A percentile compares a stretch with the other conserved stretches of the same genome.
These are phyloP conservation scores for Therioaphis trifolii DNA, from an alignment of 2,888 invertebrate species.

Conservation along the genomic window DNA sequence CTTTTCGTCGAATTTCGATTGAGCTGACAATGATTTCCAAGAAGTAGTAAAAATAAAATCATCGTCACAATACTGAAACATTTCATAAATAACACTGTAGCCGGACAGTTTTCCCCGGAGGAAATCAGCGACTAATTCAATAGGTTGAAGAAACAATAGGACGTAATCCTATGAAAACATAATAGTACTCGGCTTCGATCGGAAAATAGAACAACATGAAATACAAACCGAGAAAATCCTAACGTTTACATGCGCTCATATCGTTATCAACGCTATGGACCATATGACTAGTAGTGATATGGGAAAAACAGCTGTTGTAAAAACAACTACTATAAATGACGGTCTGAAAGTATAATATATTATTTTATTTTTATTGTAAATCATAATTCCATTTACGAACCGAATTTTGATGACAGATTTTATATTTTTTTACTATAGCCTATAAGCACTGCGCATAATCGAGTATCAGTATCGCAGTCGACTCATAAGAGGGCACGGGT, in stretches of 20 bases:
- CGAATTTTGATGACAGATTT: too few relatives aligned
- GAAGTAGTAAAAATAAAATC: slow-evolving; percentile 54
- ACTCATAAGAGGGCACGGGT: too few relatives aligned
- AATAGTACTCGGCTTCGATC: not conserved
- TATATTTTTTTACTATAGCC: too few relatives aligned
- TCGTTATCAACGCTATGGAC: not conserved
- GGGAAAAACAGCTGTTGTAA: not conserved
- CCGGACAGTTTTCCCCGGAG: not conserved
- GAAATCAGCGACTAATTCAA: too few relatives aligned
- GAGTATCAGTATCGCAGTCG: too few relatives aligned
- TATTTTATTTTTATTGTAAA: too few relatives aligned
- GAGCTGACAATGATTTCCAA: not conserved
- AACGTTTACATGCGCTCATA: not conserved
- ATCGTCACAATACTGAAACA: slow-evolving; percentile 44
- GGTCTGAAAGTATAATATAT: too few relatives aligned
- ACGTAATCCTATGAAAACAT: not conserved
- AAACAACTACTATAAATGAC: too few relatives aligned
- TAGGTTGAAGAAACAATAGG: not conserved
- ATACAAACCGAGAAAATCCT: too few relatives aligned
- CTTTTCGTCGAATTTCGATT: slow-evolving; percentile 62
- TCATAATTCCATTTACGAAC: too few relatives aligned
- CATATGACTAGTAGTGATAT: not conserved
- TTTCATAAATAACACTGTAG: not conserved
- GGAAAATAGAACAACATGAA: not conserved
- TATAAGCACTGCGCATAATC: too few relatives aligned